phyloP scores from a whole-genome alignment of 2,797 vertebrate genomes.

The Oryzias sinensis region DNA sequence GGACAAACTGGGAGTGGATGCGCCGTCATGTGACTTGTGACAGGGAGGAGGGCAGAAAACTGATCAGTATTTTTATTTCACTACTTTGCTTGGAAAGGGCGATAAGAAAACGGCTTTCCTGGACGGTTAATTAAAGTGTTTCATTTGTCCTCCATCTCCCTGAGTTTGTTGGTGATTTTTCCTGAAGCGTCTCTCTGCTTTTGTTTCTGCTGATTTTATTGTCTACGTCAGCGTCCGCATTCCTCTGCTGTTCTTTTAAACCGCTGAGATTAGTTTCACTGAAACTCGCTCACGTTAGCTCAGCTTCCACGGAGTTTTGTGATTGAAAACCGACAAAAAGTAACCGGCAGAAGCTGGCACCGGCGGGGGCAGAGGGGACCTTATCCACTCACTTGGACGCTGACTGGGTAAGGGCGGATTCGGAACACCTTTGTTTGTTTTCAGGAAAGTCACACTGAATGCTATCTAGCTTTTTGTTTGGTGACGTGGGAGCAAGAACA shows the following conservation, averaged over 20 bases:
- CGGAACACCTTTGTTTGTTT: constrained; percentile 4
- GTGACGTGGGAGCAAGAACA: neutral
- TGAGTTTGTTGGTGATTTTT: neutral
- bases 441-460: constrained; percentile 28
- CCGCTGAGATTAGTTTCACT: constrained; percentile 31
- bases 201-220: neutral
- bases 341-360: constrained; percentile 21
- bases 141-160: no score
- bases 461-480: constrained; percentile 13
- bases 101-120: neutral
- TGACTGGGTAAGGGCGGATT: constrained; percentile 65
- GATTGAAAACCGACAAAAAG: neutral
- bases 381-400: constrained; percentile 32
- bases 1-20: constrained; percentile 43
- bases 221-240: constrained; percentile 68
- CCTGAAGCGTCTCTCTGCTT: neutral
- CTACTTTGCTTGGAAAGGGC: neutral
- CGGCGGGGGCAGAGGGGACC: constrained; percentile 6
- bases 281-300: constrained; percentile 29
- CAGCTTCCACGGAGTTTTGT: neutral
- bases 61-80: constrained; percentile 15
- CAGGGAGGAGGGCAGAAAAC: constrained; percentile 16
- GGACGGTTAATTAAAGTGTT: neutral
- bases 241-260: constrained; percentile 61
- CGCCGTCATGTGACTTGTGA: constrained; percentile 71